Conservation (phyloP, 2,113 vertebrate species). For the Rhegmatorhina hoffmannsi region DNA sequence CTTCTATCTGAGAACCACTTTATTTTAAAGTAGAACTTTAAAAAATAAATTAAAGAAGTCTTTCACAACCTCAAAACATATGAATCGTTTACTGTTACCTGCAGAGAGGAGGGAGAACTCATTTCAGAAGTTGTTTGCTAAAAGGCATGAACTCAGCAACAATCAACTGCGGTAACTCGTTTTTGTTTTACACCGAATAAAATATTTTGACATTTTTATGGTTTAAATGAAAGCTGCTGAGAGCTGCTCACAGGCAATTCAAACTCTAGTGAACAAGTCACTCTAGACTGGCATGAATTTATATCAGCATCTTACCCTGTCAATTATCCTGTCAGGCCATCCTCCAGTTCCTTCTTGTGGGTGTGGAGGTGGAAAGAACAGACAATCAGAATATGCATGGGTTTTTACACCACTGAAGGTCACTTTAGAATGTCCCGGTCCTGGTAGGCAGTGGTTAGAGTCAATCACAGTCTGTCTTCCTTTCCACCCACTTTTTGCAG, state of each 20-base stretch:
- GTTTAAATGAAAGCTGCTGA: constrained; percentile 21
- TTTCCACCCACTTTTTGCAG: neutral
- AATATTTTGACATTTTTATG: constrained; percentile 69
- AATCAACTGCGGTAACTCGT: constrained; percentile 49
- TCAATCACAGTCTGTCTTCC: neutral
- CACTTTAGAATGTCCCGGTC: neutral
- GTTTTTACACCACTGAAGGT: neutral
- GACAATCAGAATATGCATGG: neutral
- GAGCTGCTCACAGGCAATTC: constrained; percentile 39
- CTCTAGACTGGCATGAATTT: constrained; percentile 10
- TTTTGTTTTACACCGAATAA: constrained; percentile 42
- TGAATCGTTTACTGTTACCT: neutral
- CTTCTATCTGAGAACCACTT: neutral
- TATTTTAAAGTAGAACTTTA: neutral
- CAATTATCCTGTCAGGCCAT: constrained; percentile 7
- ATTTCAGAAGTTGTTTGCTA: constrained; percentile 34
- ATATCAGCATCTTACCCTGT: neutral
- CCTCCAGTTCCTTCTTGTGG: constrained; percentile 3
- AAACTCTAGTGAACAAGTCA: constrained; percentile 20
- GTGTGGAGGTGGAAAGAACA: neutral
- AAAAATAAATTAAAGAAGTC: neutral
- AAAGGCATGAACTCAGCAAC: constrained; percentile 49
- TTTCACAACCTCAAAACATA: neutral
- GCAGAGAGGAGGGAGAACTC: neutral
- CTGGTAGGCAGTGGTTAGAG: neutral